Conservation (phyloP, 2,888 invertebrate genomes). For the Xylophagus ater region DNA sequence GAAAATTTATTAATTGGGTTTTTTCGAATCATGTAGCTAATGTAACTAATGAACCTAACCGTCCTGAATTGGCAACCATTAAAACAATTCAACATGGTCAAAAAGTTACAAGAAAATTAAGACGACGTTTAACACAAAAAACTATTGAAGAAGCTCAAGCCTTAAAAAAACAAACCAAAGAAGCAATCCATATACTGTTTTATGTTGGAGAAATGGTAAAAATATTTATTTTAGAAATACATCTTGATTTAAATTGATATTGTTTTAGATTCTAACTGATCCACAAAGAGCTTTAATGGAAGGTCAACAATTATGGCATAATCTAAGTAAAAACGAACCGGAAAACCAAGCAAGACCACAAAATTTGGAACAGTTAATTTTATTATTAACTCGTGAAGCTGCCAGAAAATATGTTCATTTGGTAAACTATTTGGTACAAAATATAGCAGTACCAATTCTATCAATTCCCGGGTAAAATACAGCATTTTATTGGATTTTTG, state of each 20-base stretch:
- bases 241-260: constrained; percentile 15
- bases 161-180: constrained; percentile 62
- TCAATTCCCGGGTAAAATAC: constrained; percentile 52
- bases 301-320: constrained; percentile 58
- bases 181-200: constrained; percentile 62
- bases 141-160: constrained; percentile 71
- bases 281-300: constrained; percentile 64
- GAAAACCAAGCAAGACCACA: constrained; percentile 75
- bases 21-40: too few species aligned
- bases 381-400: constrained; percentile 64
- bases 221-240: background rate
- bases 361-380: constrained; percentile 65
- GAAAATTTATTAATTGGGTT: background rate
- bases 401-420: constrained; percentile 67
- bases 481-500: too few species aligned
- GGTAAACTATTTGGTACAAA: constrained; percentile 66
- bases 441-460: constrained; percentile 46
- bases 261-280: constrained; percentile 60
- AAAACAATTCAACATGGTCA: constrained; percentile 72
- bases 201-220: constrained; percentile 68
- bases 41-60: too few species aligned
- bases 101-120: constrained; percentile 63
- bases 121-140: constrained; percentile 61
- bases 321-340: constrained; percentile 64
- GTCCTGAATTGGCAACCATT: constrained; percentile 45